Evolutionary conservation across 2,888 invertebrate genomes (phyloP), one percentile per base, ranked within the genome.

Genomic region (Tinea pellionella): DNA sequence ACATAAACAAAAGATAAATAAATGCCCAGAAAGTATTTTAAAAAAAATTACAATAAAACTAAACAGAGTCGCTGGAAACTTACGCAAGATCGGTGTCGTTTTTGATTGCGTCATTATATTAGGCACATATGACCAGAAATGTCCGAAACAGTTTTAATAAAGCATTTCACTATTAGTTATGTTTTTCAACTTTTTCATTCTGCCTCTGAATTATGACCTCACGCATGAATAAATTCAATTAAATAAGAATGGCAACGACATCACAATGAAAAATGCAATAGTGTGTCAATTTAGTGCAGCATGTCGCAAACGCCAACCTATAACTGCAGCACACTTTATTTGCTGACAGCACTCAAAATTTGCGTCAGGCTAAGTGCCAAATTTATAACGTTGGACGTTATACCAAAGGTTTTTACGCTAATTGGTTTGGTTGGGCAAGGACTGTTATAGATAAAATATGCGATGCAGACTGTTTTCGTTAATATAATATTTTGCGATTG

Each of bases 401-500:
- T n/a, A 77, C 72, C 73, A 73, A 78, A 79, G 79, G 81, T 83
- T 86, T 84, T 83, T 78, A 75, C 83, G 69, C 81, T 86, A 86
- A 86, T 86, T 87, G 86, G 79, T 84, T 76, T 71, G 77, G 78
- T 74, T 73, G 73, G 71, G 75, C 73, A 80, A 81, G 86, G 85
- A 84, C 83, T 83, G 86, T 85, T 86, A 84, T 82, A 83, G 84
- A 82, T 87, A 86, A 86, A 86, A 85, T 87, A 86, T 87, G 80
- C 86, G 69, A 77, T 79, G 79, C 83, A 75, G 82, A 79, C 72
- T 77, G 81, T 78, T 82, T 80, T 80, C 80, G 79, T 85, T 83
- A 75, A 78, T 82, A 83, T 83, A n/a, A n/a, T n/a, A n/a, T n/a
- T n/a, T n/a, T 79, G 78, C 80, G 82, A 85, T 83, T 77, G 82